phyloP scores from a whole-genome alignment of 2,797 vertebrate genomes.

The Rhinella marina region DNA sequence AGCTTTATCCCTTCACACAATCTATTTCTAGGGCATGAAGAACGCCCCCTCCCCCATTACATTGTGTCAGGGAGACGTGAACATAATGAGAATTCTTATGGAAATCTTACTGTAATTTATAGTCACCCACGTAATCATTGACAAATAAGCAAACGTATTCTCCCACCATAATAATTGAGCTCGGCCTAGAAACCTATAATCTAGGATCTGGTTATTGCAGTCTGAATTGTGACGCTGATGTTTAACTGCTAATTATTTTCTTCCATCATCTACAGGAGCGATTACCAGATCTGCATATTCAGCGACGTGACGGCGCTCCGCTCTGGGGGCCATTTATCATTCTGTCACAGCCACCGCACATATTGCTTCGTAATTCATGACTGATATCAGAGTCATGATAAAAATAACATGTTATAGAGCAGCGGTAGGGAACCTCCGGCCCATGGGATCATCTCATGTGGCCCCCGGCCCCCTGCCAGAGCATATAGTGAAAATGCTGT shows the following conservation, averaged over 20 bases:
- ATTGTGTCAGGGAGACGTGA: neutral
- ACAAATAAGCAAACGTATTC: neutral
- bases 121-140: constrained; percentile 10
- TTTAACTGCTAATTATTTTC: neutral
- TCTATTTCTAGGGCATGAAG: neutral
- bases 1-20: neutral
- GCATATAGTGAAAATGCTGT: too few relatives aligned
- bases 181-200: constrained; percentile 23
- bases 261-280: neutral
- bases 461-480: too few relatives aligned
- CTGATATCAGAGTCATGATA: constrained; percentile 9
- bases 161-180: neutral
- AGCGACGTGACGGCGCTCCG: neutral
- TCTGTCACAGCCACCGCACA: neutral
- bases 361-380: constrained; percentile 3
- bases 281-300: constrained; percentile 13
- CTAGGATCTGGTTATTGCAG: neutral
- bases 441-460: too few relatives aligned
- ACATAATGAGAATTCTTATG: neutral
- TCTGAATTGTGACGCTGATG: neutral
- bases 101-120: neutral
- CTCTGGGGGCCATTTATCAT: neutral
- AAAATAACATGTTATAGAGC: neutral
- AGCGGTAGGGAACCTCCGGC: neutral
- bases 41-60: neutral